Conservation (phyloP, 2,797 vertebrate genomes). For the Leucoraja ocellata region DNA sequence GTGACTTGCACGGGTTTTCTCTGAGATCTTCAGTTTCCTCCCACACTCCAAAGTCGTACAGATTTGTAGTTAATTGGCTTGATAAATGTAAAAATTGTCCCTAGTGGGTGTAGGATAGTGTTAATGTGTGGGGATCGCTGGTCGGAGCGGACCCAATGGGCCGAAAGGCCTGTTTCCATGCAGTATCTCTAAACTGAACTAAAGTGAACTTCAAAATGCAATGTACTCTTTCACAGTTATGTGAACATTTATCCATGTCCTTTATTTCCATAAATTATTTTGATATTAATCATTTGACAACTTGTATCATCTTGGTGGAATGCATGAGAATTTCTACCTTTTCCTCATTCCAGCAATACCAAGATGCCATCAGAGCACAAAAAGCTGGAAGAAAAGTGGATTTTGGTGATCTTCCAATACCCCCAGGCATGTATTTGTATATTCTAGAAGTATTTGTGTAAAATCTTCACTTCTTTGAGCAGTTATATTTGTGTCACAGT, state of each 20-base stretch:
- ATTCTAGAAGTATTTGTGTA: not conserved
- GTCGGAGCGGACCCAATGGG: too few relatives aligned
- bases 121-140: too few relatives aligned
- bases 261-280: not conserved
- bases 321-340: constrained; percentile 37
- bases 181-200: too few relatives aligned
- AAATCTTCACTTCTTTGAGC: not conserved
- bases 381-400: constrained; percentile 76
- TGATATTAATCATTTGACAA: not conserved
- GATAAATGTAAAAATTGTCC: too few relatives aligned
- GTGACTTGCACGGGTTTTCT: too few relatives aligned
- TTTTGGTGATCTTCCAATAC: constrained; percentile 82
- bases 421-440: constrained; percentile 68
- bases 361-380: constrained; percentile 78
- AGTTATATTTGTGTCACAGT: not conserved
- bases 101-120: too few relatives aligned
- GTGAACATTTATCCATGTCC: not conserved
- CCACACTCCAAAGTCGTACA: too few relatives aligned
- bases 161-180: too few relatives aligned
- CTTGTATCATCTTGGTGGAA: not conserved
- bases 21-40: too few relatives aligned
- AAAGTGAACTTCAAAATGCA: not conserved
- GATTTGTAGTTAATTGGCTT: too few relatives aligned
- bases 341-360: constrained; percentile 78
- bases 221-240: not conserved